Evolutionary conservation across 1,140 invertebrate genomes (phyloP), one percentile per base, ranked within the genome.

Genomic region (Drosophila pruinosa): DNA sequence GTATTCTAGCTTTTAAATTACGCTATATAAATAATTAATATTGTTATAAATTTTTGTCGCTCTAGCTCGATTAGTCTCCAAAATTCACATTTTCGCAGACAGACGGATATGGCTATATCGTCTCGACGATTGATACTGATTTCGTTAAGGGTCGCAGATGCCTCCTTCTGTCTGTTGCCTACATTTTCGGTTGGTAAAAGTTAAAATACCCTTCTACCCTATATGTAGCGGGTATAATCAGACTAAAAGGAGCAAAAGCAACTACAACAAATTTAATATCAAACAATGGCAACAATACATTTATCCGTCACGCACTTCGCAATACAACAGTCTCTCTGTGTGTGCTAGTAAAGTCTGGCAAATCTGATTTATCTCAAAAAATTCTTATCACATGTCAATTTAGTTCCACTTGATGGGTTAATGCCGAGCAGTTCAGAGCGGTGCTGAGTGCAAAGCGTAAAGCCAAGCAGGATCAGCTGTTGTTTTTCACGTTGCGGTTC

Each of bases 341-440:
- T 38, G 12, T 5, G 15, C 36, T 38, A 10, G 39, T 41, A 14
- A 15, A 38, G 36, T 14, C 36, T 15, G 36, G 22, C 39, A 19
- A 58, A 62, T 48, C 57, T 65, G 68, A 85, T 85, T 88, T 82
- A 78, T 78, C 53, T 65, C 58, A 61, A 43, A 17, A 79, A 78
- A 62, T 78, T 81, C 67, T 72, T 82, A 88, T 88, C 78, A 72
- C 59, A 88, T 88, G 83, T 78, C 75, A 72, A 78, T 78, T 88
- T 88, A 88, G 83, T 88, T 88, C 78, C 82, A 88, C 71, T 80
- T 65, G 72, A 70, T 53, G 67, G 64, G 52, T 61, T 15, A 50
- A 78, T 67, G 62, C 58, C 72, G 54, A 54, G 34, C 53, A 36
- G 10, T 36, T n/a, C 4, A 22, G 15, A 22, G 52, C 36, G 34